Evolutionary conservation across 2,888 invertebrate species (phyloP), one percentile per base, ranked within the genome.

Genomic region (Empis stercorea): DNA sequence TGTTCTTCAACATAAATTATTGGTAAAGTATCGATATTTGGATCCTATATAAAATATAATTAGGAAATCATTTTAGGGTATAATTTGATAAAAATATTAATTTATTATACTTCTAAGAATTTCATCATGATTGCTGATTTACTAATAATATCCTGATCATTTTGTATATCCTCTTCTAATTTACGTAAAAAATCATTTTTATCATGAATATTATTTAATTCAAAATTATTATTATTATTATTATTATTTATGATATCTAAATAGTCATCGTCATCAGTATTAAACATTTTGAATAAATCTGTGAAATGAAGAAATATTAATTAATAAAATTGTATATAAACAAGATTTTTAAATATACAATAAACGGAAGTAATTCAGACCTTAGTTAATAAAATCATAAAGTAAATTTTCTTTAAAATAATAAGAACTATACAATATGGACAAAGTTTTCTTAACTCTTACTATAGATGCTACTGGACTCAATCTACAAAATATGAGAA

Each of bases 41-140:
- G 65, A 54, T 66, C 66, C 66, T 68, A 30, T 0, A 44, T 20
- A 14, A 27, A 23, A 36, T 36, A 5, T 20, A 20, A 20, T 20
- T 20, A 20, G 5, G 4, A 20, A 34, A 34, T n/a, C 14, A 4
- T 13, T n/a, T n/a, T n/a, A n/a, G n/a, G n/a, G n/a, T n/a, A n/a
- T n/a, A n/a, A n/a, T n/a, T n/a, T n/a, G n/a, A n/a, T n/a, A n/a
- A n/a, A n/a, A n/a, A n/a, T n/a, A n/a, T n/a, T 32, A 32, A 32
- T 13, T 9, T 23, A 13, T n/a, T 45, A 39, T 51, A 68, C 68
- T 62, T 69, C 69, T 9, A 69, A 51, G 54, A 69, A 55, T 59
- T 65, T 67, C 62, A 70, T 62, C 44, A 69, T 54, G 44, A 68
- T 54, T 42, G 63, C 60, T 41, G 68, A 67, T 59, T 70, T 69